These are phyloP conservation scores for Andrena chrysosceles DNA, from an alignment of 2,888 invertebrate species.

Conservation along the genomic window DNA sequence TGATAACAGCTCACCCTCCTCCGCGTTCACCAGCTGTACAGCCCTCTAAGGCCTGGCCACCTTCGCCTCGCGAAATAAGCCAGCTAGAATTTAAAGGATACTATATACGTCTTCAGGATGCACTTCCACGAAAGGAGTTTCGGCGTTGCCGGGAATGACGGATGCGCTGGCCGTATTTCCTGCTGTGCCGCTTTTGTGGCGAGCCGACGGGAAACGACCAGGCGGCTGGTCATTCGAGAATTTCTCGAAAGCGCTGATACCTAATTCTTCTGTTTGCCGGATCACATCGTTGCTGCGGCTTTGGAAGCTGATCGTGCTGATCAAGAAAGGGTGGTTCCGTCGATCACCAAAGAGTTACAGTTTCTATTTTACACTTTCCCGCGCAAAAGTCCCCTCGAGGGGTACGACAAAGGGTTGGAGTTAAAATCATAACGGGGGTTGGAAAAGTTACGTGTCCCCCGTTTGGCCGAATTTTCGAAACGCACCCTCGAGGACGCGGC, in stretches of 20 bases:
- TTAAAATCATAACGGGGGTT: conserved; percentile 24
- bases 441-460: conserved; percentile 5
- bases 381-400: background rate
- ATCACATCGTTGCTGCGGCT: background rate
- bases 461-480: conserved; percentile 47
- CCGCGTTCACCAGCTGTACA: conserved; percentile 58
- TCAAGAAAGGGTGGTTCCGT: too few relatives aligned
- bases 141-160: conserved; percentile 7
- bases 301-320: too few relatives aligned
- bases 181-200: conserved; percentile 4
- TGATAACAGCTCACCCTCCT: conserved; percentile 77
- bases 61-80: conserved; percentile 41
- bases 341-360: too few relatives aligned
- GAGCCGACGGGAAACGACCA: background rate
- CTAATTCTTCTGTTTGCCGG: background rate
- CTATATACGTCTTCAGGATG: conserved; percentile 28
- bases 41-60: conserved; percentile 52
- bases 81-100: conserved; percentile 41
- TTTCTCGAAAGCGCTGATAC: background rate
- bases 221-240: background rate
- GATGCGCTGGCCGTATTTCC: conserved; percentile 2
- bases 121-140: conserved; percentile 34
- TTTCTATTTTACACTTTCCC: conserved; percentile 8
- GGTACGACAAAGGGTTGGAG: background rate
- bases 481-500: conserved; percentile 37